A percentile compares a stretch with the other conserved stretches of the same genome.
These are phyloP conservation scores for Drosophila merina DNA, from an alignment of 2,888 invertebrate species.

Conservation along the genomic window DNA sequence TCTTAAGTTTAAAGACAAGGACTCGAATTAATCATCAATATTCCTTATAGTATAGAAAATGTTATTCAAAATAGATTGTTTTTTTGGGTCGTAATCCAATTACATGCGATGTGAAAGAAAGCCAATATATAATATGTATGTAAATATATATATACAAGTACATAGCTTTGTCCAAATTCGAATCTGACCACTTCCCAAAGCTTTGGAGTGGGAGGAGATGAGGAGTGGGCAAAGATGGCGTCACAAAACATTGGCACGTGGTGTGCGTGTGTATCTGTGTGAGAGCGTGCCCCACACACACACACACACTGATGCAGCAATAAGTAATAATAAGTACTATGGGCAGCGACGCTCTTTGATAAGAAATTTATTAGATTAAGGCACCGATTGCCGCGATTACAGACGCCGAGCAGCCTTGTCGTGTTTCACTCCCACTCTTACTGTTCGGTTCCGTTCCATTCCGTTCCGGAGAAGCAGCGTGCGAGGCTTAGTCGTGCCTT, in stretches of 20 bases:
- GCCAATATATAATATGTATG: background rate
- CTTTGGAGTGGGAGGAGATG: background rate
- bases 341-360: conserved; percentile 57
- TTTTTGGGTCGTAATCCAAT: background rate
- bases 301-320: too few relatives aligned
- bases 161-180: background rate
- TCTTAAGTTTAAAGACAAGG: too few relatives aligned
- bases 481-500: conserved; percentile 58
- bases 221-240: background rate
- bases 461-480: conserved; percentile 23
- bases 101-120: background rate
- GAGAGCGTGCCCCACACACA: conserved; percentile 3
- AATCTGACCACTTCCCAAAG: background rate
- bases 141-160: background rate
- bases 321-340: conserved; percentile 20
- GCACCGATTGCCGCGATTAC: conserved; percentile 72
- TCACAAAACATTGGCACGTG: conserved; percentile 2
- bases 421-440: background rate
- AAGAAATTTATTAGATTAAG: conserved; percentile 80
- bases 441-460: conserved; percentile 17
- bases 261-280: background rate
- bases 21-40: too few relatives aligned
- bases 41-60: background rate
- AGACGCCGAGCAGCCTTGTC: conserved; percentile 42
- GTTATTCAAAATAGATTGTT: background rate